Percentiles rank a stretch among this genome's conserved stretches.
Evolutionary conservation across 2,113 vertebrate species (phyloP).

Genomic region (Trogon melanurus): DNA sequence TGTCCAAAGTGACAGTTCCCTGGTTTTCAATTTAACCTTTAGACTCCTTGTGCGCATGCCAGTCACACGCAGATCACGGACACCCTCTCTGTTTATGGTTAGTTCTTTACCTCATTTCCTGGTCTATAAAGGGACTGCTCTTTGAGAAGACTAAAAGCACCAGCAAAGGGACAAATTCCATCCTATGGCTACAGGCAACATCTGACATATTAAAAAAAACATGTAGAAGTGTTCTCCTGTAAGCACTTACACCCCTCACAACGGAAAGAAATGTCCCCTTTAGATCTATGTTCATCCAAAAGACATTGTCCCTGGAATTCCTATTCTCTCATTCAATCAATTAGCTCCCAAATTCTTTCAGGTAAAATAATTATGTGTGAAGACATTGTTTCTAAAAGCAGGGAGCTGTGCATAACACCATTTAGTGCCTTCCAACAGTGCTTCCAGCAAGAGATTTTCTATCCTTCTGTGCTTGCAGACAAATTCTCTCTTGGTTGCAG

Average conservation of each 20-base stretch:
- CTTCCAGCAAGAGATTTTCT: background rate
- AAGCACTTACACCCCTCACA: background rate
- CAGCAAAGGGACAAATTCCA: fast-evolving
- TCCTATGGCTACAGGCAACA: background rate
- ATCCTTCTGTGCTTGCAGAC: background rate
- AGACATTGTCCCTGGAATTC: background rate
- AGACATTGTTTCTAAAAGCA: background rate
- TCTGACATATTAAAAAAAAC: background rate
- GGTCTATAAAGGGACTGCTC: background rate
- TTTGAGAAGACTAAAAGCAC: background rate
- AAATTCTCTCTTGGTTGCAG: background rate
- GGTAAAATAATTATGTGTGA: background rate
- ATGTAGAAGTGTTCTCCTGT: background rate
- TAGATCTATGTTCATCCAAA: background rate
- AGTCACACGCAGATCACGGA: background rate
- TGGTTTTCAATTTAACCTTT: conserved; percentile 8
- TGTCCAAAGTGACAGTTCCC: background rate
- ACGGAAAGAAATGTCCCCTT: background rate
- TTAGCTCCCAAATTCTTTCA: background rate
- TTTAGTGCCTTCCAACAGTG: background rate
- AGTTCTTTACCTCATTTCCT: background rate
- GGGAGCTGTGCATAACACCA: background rate
- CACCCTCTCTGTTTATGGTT: background rate
- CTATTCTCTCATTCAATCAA: background rate
- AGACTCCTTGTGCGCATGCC: background rate